phyloP scores from a whole-genome alignment of 35 echinoderm and acorn worm genomes.

The Lytechinus variegatus region DNA sequence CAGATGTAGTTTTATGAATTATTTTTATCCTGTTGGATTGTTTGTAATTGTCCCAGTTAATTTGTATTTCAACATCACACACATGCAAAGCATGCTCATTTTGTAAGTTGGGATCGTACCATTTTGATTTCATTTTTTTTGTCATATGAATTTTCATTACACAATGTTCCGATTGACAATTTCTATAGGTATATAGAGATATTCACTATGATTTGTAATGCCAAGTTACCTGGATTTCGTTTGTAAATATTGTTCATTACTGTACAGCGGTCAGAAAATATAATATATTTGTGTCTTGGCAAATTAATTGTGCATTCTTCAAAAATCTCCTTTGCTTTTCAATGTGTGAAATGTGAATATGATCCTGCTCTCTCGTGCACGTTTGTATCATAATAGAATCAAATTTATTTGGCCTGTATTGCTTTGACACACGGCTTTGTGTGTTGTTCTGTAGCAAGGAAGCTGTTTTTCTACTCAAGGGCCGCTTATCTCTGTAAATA shows the following conservation, averaged over 20 bases:
- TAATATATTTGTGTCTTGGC: conserved; percentile 38
- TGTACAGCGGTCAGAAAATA: conserved; percentile 31
- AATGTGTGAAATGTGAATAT: conserved; percentile 25
- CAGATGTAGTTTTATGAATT: neutral
- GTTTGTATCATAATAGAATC: conserved; percentile 43
- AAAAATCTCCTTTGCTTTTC: conserved; percentile 26
- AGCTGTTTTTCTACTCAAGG: conserved; percentile 37
- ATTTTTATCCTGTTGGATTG: neutral
- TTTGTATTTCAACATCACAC: neutral
- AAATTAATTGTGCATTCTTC: conserved; percentile 30
- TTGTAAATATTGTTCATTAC: conserved; percentile 48
- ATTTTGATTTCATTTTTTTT: neutral
- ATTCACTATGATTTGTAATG: conserved; percentile 30
- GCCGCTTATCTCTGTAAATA: conserved; percentile 36
- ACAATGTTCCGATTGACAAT: neutral
- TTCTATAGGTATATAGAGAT: neutral
- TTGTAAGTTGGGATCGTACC: neutral
- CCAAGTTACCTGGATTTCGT: conserved; percentile 40
- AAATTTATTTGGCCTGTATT: conserved; percentile 36
- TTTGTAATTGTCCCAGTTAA: conserved; percentile 1
- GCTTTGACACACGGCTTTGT: conserved; percentile 25
- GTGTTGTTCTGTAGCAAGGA: neutral
- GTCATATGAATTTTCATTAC: neutral
- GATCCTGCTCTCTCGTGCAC: conserved; percentile 20
- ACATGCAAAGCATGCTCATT: conserved; percentile 35